Evolutionary conservation across 1,140 invertebrate species (phyloP), one percentile per base, ranked within the genome.

Genomic region (Drosophila watanabei): DNA sequence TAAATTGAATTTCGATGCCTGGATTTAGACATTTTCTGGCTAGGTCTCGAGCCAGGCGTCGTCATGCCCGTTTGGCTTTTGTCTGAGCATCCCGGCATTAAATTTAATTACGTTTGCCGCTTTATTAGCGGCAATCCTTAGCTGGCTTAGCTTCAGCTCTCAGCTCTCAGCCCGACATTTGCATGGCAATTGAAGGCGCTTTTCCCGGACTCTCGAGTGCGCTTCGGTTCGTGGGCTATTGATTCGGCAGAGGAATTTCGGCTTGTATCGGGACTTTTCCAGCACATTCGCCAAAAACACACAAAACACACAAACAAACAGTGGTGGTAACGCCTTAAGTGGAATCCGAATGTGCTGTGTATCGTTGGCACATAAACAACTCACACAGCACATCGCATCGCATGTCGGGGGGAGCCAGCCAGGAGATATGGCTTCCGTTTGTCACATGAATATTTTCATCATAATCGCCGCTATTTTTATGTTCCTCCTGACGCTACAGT

Each of bases 381-480:
- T 81, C 51, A 20, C 51, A 52, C n/a, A 52, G 51, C 35, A 58
- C 60, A 70, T 41, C 51, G 30, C 58, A 43, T 68, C 49, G 76
- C 64, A 60, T 66, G 63, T 35, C 16, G 32, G 24, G 66, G 71
- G 64, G 54, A 65, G 66, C 56, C 75, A 77, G 80, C 77, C 72
- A 49, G 64, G 39, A 71, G 68, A 71, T 71, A 80, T 72, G 82
- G 65, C 60, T 85, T 85, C 70, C 81, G 85, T 85, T 87, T 82
- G 81, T 85, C 85, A 79, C 79, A 90, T 90, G 86, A 88, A 88
- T 90, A 90, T 88, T 88, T 88, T 90, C 85, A 88, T 88, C 86
- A 88, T 88, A 88, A 89, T 88, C 85, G 81, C 72, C 52, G 78
- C 85, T 88, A 88, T 88, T 90, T 89, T 88, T 88, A 90, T 89